Evolutionary conservation across 2,888 invertebrate genomes (phyloP).

Genomic region (Dastarcus helophoroides): DNA sequence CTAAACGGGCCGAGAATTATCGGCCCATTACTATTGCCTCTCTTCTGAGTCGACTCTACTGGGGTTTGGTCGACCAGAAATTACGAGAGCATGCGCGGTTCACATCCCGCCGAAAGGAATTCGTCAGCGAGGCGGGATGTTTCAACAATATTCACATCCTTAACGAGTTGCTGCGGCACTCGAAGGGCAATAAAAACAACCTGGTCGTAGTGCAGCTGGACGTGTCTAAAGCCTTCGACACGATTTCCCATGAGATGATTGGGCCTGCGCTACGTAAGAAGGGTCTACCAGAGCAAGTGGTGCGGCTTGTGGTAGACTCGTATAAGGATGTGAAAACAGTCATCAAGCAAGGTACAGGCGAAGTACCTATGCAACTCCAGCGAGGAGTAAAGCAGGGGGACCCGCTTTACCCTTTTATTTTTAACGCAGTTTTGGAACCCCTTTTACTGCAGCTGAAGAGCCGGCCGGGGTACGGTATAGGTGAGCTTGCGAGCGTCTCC

Average conservation of each 20-base stretch:
- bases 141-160: conserved; percentile 26
- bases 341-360: conserved; percentile 16
- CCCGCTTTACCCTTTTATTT: conserved; percentile 30
- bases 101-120: conserved; percentile 24
- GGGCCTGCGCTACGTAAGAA: conserved; percentile 22
- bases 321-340: conserved; percentile 26
- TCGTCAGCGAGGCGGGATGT: conserved; percentile 23
- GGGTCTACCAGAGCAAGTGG: conserved; percentile 25
- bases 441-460: conserved; percentile 20
- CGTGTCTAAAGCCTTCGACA: conserved; percentile 36
- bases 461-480: conserved; percentile 15
- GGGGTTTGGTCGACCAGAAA: conserved; percentile 21
- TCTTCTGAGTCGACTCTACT: conserved; percentile 22
- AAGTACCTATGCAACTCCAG: conserved; percentile 18
- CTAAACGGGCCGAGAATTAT: conserved; percentile 19
- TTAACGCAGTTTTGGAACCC: conserved; percentile 27
- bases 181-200: conserved; percentile 16
- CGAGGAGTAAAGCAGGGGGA: conserved; percentile 34
- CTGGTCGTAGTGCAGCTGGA: conserved; percentile 34
- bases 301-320: conserved; percentile 21
- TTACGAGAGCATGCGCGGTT: conserved; percentile 14
- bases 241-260: conserved; percentile 20
- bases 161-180: conserved; percentile 18
- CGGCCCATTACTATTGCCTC: conserved; percentile 26
- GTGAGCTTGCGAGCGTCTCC: conserved; percentile 15